Base-by-base conservation (phyloP, 2,888 invertebrate species). In the Boloria selene region DNA sequence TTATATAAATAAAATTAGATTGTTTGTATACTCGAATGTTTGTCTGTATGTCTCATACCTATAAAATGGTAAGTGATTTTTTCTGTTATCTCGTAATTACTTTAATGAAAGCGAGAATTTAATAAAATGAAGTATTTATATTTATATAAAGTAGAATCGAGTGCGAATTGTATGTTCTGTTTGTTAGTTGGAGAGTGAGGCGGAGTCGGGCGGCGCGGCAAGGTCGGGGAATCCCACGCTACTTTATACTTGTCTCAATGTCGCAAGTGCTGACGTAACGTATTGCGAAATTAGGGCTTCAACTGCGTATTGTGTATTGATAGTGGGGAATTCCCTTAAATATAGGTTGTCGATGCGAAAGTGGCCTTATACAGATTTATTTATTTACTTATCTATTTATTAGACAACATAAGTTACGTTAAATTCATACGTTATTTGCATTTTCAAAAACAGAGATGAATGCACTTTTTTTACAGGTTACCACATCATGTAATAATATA, bases 161-260 rank as follows among this genome's bases (percentile, higher is more conserved):
- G 16, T 53, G 52, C 31, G 53, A 52, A 54, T 18, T 62, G 63
- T 71, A 68, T 64, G 73, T 61, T 62, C 49, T 62, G 64, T 71
- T 69, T 64, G 73, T 73, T 79, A 81, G 80, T 75, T 75, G 74
- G 76, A 72, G 69, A 76, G 68, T 65, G 70, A 59, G 51, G 72
- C 72, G 73, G 73, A 44, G 73, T 51, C 50, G 65, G 67, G 69
- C 73, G 76, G 67, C 75, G 69, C 64, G 63, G 63, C 69, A 75
- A 82, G 82, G 82, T 81, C 64, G 66, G 72, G 53, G 45, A 22
- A 45, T 64, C 44, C 55, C 65, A 17, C 58, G 60, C 53, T 60
- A 59, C 51, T 44, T 47, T 67, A 56, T 44, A 45, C 55, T 61
- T 49, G 52, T 54, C 62, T 42, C 26, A 13, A 45, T 51, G 22